Percentiles rank a stretch among this genome's conserved stretches.
phyloP scores from a whole-genome alignment of 1,140 invertebrate species.

The Habropoda laboriosa region DNA sequence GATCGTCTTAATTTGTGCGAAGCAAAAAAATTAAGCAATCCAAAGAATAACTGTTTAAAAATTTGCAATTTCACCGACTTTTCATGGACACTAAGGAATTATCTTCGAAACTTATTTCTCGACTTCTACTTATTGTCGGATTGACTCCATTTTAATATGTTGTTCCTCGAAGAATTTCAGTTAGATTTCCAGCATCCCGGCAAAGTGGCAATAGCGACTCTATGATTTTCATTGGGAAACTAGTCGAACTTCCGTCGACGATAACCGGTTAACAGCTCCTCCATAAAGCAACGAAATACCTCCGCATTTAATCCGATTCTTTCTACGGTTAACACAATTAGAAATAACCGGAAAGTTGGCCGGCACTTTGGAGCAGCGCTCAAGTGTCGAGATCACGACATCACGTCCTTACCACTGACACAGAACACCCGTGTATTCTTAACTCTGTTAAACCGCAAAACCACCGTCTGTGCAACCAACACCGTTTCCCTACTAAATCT shows the following conservation, averaged over 20 bases:
- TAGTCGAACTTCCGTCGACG: not conserved
- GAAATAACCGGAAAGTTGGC: constrained; percentile 3
- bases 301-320: not conserved
- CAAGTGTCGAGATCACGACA: constrained; percentile 23
- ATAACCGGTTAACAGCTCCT: not conserved
- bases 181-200: not conserved
- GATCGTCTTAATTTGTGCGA: too few species aligned
- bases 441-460: constrained; percentile 50
- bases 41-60: too few species aligned
- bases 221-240: not conserved
- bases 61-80: too few species aligned
- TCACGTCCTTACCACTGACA: not conserved
- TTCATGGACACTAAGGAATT: too few species aligned
- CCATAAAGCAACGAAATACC: not conserved
- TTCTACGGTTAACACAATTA: constrained; percentile 26
- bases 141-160: too few species aligned
- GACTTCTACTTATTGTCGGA: too few species aligned
- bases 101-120: too few species aligned
- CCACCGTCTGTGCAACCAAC: constrained; percentile 20
- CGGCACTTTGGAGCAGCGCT: not conserved
- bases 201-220: not conserved
- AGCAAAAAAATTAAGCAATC: too few species aligned
- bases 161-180: not conserved
- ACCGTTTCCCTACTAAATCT: constrained; percentile 6
- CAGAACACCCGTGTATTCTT: constrained; percentile 41